Conservation (phyloP, 2,797 vertebrate species). For the Enteromius fasciolatus region DNA sequence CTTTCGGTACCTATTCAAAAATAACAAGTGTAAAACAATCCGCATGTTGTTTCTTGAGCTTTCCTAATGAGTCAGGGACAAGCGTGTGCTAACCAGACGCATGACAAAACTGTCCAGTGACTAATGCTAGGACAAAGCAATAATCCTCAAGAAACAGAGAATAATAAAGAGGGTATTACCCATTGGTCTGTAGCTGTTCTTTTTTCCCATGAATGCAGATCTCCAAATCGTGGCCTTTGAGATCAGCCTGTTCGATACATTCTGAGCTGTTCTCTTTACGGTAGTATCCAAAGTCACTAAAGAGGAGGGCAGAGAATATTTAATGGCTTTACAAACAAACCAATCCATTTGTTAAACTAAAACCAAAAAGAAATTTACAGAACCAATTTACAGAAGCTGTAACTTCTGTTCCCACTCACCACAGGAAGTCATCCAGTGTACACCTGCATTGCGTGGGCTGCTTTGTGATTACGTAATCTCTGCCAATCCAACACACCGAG, state of each 20-base stretch:
- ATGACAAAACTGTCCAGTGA: neutral
- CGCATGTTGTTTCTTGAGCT: neutral
- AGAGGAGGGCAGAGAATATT: neutral
- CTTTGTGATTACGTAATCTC: constrained; percentile 82
- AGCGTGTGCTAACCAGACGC: neutral
- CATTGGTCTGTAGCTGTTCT: constrained; percentile 87
- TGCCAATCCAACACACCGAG: constrained; percentile 90
- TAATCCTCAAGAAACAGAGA: neutral
- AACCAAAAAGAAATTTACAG: neutral
- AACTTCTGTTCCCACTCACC: constrained; percentile 73
- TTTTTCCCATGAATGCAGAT: constrained; percentile 88
- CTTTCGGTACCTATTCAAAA: constrained; percentile 85
- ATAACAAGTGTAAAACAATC: neutral
- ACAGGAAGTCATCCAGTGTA: constrained; percentile 91
- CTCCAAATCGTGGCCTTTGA: constrained; percentile 88
- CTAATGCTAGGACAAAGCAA: neutral
- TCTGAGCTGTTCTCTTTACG: constrained; percentile 87
- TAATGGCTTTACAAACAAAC: neutral
- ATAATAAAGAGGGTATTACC: constrained; percentile 72
- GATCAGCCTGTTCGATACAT: constrained; percentile 88
- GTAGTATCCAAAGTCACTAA: constrained; percentile 94
- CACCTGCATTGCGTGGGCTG: constrained; percentile 84
- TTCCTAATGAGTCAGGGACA: neutral
- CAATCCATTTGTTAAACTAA: neutral
- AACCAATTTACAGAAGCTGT: neutral